Base-by-base conservation (phyloP, 2,797 vertebrate genomes). In the Emydoidea blandingii region DNA sequence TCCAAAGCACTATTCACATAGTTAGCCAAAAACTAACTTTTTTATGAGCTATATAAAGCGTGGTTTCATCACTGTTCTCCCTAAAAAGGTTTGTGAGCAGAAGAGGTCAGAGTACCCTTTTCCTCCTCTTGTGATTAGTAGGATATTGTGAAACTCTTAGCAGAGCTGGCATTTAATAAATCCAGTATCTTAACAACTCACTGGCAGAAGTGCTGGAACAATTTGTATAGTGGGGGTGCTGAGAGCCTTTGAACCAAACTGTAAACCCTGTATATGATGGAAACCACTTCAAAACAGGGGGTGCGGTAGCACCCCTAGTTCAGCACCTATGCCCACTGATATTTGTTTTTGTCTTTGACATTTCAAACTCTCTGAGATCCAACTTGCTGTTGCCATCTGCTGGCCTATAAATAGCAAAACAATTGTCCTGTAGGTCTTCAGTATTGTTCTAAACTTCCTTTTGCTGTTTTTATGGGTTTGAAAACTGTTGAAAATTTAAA, bases 341-440 rank as follows among this genome's bases (percentile, higher is more conserved):
- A 31, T 14, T 86, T 76, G 79, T 44, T 11, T 53, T 86, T 95
- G 76, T 81, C 72, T 92, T 86, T 88, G 89, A 57, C 91, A 57
- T 29, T 19, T 44, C 49, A 37, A 72, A 41, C 9, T 88, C 12
- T 34, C 57, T 53, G 79, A 25, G 52, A 82, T 82, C 86, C 90
- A 94, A 94, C 82, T 87, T 85, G 23, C 91, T 96, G 91, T 97
- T 97, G 97, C 97, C 97, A 96, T 93, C 97, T 97, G 81, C 97
- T 97, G 97, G 97, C 91, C 79, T 88, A 81, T 14, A 53, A 93
- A 83, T 21, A 94, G 89, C 89, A 97, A 87, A 54, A 85, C 96
- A 95, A 49, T 25, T 92, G 81, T 54, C 37, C 37, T 23, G 10
- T 72, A 23, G 19, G 23, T 72, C 21, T 72, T 41, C 68, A 72